Evolutionary conservation across 2,888 invertebrate species (phyloP), one percentile per base, ranked within the genome.

Genomic region (Idaea aversata): DNA sequence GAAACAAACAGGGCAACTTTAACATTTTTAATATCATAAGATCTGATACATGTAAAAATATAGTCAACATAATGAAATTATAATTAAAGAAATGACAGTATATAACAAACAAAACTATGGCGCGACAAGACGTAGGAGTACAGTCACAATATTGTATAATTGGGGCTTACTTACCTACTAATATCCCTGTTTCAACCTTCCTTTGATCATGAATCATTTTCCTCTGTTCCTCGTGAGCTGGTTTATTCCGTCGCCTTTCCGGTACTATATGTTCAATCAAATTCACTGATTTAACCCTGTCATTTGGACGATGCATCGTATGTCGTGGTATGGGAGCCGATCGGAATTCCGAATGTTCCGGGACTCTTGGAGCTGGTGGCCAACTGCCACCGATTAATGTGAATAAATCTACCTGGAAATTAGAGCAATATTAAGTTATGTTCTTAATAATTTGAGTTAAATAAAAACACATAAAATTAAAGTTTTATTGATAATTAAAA

Each of bases 271-370:
- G 95, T 67, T 93, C 91, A 67, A 95, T 80, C 58, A 94, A 87
- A 83, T 95, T 95, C 5, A 91, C 85, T 78, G 95, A 95, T 80
- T 95, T 95, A 74, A 93, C 90, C 74, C 95, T 88, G 70, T 91
- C 93, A 78, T 84, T 79, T 62, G 86, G 70, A 65, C 84, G 86
- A 81, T 91, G 91, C 90, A 90, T 91, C 84, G 83, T 91, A 84
- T 75, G 80, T 69, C 74, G 75, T 61, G 71, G 80, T 57, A 77
- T 77, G 16, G 84, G 84, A 72, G 82, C 78, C 66, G 88, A 85
- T 71, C 88, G 90, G 89, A 90, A 88, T 75, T 88, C 87, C 36
- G 83, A 74, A 68, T 77, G 75, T 74, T 83, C 84, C 5, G 86
- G 88, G 64, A 83, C 88, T 61, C 81, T 81, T 4, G 88, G 90